Conservation (phyloP, 2,113 vertebrate genomes). For the Vireo altiloquus region DNA sequence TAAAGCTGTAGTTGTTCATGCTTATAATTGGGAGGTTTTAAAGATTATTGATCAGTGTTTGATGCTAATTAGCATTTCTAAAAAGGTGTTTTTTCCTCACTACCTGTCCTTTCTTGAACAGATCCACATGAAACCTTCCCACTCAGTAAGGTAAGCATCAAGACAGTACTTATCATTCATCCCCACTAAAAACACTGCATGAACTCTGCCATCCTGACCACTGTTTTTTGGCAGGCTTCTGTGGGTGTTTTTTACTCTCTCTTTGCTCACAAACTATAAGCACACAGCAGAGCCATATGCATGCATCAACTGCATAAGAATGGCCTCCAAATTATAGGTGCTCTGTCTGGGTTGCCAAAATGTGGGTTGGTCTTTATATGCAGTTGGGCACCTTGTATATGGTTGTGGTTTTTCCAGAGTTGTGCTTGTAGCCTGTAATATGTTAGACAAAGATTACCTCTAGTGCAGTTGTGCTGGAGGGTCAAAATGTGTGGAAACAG, state of each 20-base stretch:
- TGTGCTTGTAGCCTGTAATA: not conserved
- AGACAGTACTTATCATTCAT: not conserved
- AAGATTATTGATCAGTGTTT: not conserved
- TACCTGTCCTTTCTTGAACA: not conserved
- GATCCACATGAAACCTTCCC: not conserved
- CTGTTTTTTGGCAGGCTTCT: not conserved
- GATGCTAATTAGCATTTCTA: not conserved
- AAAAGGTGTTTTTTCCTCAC: not conserved
- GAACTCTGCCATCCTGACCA: not conserved
- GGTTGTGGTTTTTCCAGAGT: not conserved
- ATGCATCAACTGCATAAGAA: not conserved
- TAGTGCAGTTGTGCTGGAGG: not conserved
- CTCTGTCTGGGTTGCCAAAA: not conserved
- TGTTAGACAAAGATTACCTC: not conserved
- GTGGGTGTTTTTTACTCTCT: not conserved
- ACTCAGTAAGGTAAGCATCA: not conserved
- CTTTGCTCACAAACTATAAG: not conserved
- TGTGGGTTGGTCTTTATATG: not conserved
- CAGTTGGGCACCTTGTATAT: not conserved
- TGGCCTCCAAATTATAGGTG: not conserved
- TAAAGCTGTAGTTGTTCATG: not conserved
- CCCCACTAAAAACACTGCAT: not conserved
- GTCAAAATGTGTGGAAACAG: not conserved
- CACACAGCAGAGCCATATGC: accelerated
- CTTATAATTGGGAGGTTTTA: not conserved